phyloP scores from a whole-genome alignment of 2,888 invertebrate genomes.

The Oegoconia quadripuncta region DNA sequence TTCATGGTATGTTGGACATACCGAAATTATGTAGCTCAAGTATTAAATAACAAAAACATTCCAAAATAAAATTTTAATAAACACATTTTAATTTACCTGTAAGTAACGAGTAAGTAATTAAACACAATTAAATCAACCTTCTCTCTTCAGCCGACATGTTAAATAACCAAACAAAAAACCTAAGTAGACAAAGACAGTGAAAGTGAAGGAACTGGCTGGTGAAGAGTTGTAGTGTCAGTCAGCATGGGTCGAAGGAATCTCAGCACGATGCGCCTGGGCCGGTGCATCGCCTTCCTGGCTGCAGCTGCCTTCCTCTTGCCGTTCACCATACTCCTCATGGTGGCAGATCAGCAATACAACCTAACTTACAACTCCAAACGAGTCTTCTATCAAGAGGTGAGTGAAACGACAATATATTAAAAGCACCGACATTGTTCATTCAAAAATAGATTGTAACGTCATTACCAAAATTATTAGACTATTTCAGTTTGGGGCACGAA shows the following conservation, averaged over 20 bases:
- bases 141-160: no score
- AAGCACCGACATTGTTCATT: no score
- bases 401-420: constrained; percentile 24
- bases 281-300: constrained; percentile 80
- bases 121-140: no score
- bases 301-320: constrained; percentile 80
- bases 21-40: no score
- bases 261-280: constrained; percentile 71
- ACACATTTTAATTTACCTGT: no score
- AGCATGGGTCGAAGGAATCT: constrained; percentile 59
- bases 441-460: no score
- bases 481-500: no score
- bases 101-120: no score
- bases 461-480: no score
- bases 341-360: constrained; percentile 81
- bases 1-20: no score
- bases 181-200: constrained; percentile 1
- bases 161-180: not conserved
- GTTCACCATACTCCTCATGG: constrained; percentile 79
- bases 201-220: constrained; percentile 12
- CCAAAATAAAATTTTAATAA: no score
- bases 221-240: constrained; percentile 14
- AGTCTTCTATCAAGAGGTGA: constrained; percentile 76
- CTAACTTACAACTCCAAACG: constrained; percentile 72
- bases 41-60: no score